Base-by-base conservation (phyloP, 2,113 vertebrate genomes). In the Acinonyx jubatus region DNA sequence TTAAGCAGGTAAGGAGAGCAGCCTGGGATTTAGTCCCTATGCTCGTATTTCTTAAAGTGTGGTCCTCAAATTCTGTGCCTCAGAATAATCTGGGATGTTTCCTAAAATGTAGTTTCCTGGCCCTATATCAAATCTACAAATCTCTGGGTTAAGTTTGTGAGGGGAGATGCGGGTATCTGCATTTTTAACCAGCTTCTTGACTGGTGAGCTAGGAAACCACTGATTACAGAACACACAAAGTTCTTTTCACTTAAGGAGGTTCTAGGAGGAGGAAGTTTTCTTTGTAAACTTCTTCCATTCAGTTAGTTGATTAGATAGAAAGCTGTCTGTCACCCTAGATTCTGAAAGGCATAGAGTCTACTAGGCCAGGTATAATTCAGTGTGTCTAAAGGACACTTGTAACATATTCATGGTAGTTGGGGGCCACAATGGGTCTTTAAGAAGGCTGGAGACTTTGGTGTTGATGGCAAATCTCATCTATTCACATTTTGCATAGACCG, bases 201-300 rank as follows among this genome's bases (percentile, higher is more conserved):
- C n/a, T 23, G 10, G 4, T 29, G 15, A 91, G 19, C 63, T 87
- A 33, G 65, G 25, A 96, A 90, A 73, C 16, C 7, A 25, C 12
- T 92, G 27, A 45, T 91, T 79, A 79, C 38, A 93, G 68, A 90
- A 71, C 14, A 10, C 14, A 74, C 63, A 38, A 91, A 91, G n/a
- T 68, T 69, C 29, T 79, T 81, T 96, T 74, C 69, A 84, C 25
- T 6, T 95, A 36, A 85, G 38, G 36, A 84, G 31, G 36, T 55
- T 90, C 33, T 65, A 86, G 41, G 14, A 55, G 61, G 74, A 83
- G 14, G 57, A 25, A 55, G 7, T 52, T 73, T 76, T 55, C 85
- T 94, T 98, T 90, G 74, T 79, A 65, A 92, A 73, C 31, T 12
- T 93, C 55, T 93, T 94, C 48, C 31, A 55, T 66, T 97, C 18